A percentile compares a stretch with the other conserved stretches of the same genome.
Evolutionary conservation across 2,797 vertebrate genomes (phyloP).

Genomic region (Manis crassicaudata): DNA sequence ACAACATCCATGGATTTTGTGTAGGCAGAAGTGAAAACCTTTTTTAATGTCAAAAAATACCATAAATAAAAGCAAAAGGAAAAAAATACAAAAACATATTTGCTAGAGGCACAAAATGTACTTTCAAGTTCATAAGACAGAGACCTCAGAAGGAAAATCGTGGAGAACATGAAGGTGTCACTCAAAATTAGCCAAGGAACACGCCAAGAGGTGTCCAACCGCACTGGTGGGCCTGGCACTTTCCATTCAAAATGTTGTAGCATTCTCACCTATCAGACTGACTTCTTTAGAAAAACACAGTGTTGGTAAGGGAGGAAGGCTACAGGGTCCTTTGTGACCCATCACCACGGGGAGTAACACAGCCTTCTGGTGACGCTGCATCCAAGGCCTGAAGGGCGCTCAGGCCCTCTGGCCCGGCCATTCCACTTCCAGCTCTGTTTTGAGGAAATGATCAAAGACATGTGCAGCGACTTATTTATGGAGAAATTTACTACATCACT

Average conservation of each 20-base stretch:
- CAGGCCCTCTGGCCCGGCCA: background rate
- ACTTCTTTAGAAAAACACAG: background rate
- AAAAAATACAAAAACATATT: background rate
- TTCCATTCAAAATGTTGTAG: background rate
- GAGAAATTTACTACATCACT: background rate
- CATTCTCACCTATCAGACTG: background rate
- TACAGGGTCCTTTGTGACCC: rapidly evolving
- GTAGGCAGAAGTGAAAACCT: background rate
- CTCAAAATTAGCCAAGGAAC: background rate
- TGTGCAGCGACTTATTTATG: background rate
- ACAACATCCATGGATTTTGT: background rate
- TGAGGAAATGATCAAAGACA: background rate
- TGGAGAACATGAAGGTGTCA: background rate
- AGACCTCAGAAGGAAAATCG: background rate
- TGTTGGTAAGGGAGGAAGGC: background rate
- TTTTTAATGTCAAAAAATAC: background rate
- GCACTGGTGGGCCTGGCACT: no score
- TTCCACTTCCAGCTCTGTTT: no score
- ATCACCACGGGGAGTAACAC: rapidly evolving
- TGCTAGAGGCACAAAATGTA: background rate
- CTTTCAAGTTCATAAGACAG: background rate
- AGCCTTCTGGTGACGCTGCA: background rate
- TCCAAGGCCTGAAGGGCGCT: background rate
- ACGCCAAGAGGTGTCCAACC: background rate
- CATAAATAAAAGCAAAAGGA: background rate